These are phyloP conservation scores for Craniophora ligustri DNA, from an alignment of 2,888 invertebrate species.

Conservation along the genomic window DNA sequence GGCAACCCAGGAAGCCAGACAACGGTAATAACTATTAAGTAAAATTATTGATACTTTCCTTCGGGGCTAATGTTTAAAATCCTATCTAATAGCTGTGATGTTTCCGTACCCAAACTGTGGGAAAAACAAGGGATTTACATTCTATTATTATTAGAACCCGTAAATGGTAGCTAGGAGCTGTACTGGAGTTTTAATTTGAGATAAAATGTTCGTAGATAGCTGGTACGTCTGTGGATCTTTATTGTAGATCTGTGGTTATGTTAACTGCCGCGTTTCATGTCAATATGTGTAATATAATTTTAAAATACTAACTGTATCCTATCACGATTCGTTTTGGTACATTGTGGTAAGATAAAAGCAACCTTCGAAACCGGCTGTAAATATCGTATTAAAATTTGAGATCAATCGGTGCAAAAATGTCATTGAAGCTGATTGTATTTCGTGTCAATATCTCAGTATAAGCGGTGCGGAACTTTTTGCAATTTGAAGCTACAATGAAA, in stretches of 20 bases:
- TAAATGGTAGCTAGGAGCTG: conserved; percentile 17
- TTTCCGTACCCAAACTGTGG: conserved; percentile 42
- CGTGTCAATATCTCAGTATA: too few relatives aligned
- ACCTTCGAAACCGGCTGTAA: too few relatives aligned
- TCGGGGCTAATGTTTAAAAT: conserved; percentile 32
- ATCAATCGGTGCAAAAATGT: too few relatives aligned
- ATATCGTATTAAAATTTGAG: too few relatives aligned
- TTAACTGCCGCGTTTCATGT: background rate
- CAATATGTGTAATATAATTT: too few relatives aligned
- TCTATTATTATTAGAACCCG: conserved; percentile 19
- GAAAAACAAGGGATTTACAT: conserved; percentile 26
- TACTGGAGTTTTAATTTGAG: conserved; percentile 14
- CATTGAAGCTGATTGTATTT: too few relatives aligned
- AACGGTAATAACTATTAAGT: conserved; percentile 17
- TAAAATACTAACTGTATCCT: too few relatives aligned
- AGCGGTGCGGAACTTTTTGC: too few relatives aligned
- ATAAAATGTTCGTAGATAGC: conserved; percentile 5
- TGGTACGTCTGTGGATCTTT: background rate
- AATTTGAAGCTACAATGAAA: too few relatives aligned
- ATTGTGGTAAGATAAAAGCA: too few relatives aligned
- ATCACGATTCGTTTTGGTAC: too few relatives aligned
- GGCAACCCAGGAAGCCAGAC: background rate
- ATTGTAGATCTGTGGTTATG: background rate
- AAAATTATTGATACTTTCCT: conserved; percentile 40
- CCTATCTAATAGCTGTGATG: conserved; percentile 12